Base-by-base conservation (phyloP, 92 coral and sea anemone genomes). In the Paragorgia papillata region DNA sequence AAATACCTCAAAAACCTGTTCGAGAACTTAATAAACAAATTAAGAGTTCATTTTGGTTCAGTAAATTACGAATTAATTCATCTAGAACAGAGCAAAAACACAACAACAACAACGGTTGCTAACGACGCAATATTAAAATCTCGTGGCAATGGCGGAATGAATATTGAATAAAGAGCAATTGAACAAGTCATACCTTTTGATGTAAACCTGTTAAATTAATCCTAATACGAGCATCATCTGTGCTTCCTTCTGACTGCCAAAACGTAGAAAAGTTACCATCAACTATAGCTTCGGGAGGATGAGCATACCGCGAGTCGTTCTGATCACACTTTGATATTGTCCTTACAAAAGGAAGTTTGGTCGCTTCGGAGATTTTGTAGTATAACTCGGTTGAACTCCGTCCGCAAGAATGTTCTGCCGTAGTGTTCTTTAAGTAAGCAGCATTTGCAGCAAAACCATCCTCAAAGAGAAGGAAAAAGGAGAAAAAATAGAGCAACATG, bases 341-440 rank as follows among this genome's bases (percentile, higher is more conserved):
- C 39, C 95, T 65, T 0, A 2, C 0, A 19, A 89, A 67, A 10
- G 85, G 97, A 7, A n/a, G 17, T 21, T 33, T 19, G 9, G 10
- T 50, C 15, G 58, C 78, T 57, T 89, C 85, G 46, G 75, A 63
- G 7, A 92, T 80, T 14, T 78, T 19, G 53, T 33, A 87, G 78
- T 65, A 95, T 9, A 34, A 12, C 67, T 95, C 99, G 21, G 34
- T 3, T 7, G 77, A 86, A 37, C 73, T 53, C 6, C 27, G 32
- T 7, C 99, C 99, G 77, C 99, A 95, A 26, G 99, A 89, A 63
- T 56, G 87, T 33, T 80, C 80, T 7, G 97, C 97, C 18, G 9
- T 69, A 9, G 74, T 85, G 4, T 41, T 68, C 74, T 91, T 94
- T 10, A 43, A 60, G 30, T 57, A 82, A 32, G 97, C 97, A 25